Evolutionary conservation across 1,140 invertebrate genomes (phyloP).

Genomic region (Drosophila prosaltans): DNA sequence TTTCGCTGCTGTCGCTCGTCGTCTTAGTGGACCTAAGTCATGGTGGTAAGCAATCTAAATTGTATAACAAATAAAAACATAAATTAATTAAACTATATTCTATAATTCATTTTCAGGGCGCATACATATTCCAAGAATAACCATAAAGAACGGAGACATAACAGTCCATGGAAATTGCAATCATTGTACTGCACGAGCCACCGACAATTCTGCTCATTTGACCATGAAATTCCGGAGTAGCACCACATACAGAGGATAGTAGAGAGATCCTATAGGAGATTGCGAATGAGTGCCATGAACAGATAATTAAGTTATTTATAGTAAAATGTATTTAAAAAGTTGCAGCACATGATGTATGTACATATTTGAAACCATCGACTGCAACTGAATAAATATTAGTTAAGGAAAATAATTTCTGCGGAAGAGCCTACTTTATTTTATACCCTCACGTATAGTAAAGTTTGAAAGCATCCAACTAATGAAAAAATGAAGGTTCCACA

Average conservation of each 20-base stretch:
- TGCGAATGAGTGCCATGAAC: not conserved
- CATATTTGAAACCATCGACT: not conserved
- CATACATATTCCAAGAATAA: conserved; percentile 35
- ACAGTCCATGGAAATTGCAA: conserved; percentile 43
- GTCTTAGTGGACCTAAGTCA: not conserved
- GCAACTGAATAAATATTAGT: too few species aligned
- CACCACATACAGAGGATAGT: not conserved
- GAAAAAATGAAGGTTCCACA: too few species aligned
- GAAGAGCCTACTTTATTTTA: too few species aligned
- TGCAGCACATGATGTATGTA: not conserved
- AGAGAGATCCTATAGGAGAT: not conserved
- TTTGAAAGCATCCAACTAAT: too few species aligned
- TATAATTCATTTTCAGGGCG: conserved; percentile 1
- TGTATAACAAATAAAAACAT: not conserved
- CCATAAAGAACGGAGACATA: conserved; percentile 37
- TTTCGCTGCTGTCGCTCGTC: conserved; percentile 24
- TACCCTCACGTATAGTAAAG: too few species aligned
- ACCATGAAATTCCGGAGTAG: conserved; percentile 7
- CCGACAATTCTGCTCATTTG: conserved; percentile 33
- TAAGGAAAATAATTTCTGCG: too few species aligned
- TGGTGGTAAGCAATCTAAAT: conserved; percentile 20
- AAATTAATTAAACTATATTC: not conserved
- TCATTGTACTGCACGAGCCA: conserved; percentile 23
- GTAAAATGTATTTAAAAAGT: not conserved
- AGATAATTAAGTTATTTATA: conserved; percentile 6